Conservation (phyloP, 92 coral and sea anemone species). For the Actinostola sp. region DNA sequence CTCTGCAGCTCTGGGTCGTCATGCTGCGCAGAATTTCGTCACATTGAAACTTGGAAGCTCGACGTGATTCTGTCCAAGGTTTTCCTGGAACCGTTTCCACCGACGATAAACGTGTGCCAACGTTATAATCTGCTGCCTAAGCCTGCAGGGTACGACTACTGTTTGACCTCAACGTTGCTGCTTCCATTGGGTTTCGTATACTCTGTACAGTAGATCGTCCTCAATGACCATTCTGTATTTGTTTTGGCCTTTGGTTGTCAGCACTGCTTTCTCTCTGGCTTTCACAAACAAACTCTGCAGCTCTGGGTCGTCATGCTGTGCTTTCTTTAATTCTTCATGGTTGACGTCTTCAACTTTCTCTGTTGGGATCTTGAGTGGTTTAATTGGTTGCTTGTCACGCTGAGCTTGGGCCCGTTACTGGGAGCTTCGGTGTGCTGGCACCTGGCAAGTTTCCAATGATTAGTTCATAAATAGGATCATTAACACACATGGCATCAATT, state of each 20-base stretch:
- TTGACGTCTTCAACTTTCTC: not conserved
- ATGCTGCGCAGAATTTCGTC: no score
- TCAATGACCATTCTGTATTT: not conserved
- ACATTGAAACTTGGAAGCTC: no score
- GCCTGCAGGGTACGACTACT: no score
- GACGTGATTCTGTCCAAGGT: no score
- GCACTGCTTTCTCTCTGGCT: not conserved
- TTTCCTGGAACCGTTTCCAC: no score
- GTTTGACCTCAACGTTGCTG: no score
- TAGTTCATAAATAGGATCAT: slow-evolving; percentile 17
- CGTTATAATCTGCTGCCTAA: no score
- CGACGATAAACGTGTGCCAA: no score
- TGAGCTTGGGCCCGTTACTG: slow-evolving; percentile 29
- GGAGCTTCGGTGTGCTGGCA: slow-evolving; percentile 19
- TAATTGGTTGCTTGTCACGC: not conserved
- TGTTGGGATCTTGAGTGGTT: not conserved
- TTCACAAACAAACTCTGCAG: not conserved
- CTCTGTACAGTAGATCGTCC: slow-evolving; percentile 2
- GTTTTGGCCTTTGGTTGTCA: slow-evolving; percentile 1
- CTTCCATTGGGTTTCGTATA: not conserved
- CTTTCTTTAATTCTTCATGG: not conserved
- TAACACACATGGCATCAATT: slow-evolving; percentile 15
- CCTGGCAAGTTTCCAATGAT: slow-evolving; percentile 30
- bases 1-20: no score
- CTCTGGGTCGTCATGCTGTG: not conserved